These are phyloP conservation scores for Apis laboriosa DNA, from an alignment of 1,140 invertebrate genomes.

Conservation along the genomic window DNA sequence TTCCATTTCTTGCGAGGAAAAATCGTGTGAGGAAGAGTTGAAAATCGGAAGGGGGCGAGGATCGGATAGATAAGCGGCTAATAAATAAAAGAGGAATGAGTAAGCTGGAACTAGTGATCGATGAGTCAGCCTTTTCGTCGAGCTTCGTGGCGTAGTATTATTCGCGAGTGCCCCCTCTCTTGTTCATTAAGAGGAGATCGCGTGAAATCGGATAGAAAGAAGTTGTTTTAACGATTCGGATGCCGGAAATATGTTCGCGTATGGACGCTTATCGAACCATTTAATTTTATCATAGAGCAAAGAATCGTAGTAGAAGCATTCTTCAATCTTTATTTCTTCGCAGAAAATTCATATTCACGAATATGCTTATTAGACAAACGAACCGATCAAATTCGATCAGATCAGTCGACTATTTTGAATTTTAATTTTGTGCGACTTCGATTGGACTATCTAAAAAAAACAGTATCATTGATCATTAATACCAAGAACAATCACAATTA, in stretches of 20 bases:
- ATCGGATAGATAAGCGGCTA: slow-evolving; percentile 68
- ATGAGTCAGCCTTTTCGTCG: slow-evolving; percentile 60
- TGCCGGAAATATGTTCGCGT: neutral
- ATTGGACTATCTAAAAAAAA: too few species aligned
- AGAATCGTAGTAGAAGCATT: too few species aligned
- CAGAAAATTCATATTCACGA: too few species aligned
- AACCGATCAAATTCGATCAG: too few species aligned
- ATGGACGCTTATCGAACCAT: too few species aligned
- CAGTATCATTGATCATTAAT: too few species aligned
- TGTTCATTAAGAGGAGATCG: neutral
- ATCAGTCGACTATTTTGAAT: too few species aligned
- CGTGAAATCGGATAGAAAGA: slow-evolving; percentile 21
- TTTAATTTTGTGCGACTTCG: too few species aligned
- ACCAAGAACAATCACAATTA: too few species aligned
- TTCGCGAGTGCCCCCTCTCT: slow-evolving; percentile 44
- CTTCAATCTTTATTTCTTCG: too few species aligned
- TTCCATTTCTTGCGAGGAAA: neutral
- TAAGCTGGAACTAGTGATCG: slow-evolving; percentile 66
- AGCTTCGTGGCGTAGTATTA: slow-evolving; percentile 59
- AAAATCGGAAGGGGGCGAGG: slow-evolving; percentile 27
- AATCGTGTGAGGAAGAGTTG: neutral
- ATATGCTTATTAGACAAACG: too few species aligned
- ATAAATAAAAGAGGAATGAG: slow-evolving; percentile 76
- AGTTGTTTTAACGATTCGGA: neutral
- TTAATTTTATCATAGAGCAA: too few species aligned